Percentiles rank a stretch among this genome's conserved stretches.
Conservation (phyloP, 2,797 vertebrate species). For the Leptoclinus maculatus region DNA sequence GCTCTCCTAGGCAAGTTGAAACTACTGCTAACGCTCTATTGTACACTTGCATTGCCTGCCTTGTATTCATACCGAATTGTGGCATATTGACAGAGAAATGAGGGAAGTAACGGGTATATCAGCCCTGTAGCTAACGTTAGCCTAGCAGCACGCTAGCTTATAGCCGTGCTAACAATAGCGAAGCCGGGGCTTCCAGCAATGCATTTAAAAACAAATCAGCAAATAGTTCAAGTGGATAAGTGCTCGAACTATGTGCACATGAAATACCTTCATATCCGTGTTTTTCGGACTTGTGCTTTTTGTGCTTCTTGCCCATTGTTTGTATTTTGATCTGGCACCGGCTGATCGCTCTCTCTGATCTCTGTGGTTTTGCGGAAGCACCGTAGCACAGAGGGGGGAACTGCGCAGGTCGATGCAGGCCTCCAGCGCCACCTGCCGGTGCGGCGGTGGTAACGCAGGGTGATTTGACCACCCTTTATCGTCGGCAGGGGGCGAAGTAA, state of each 20-base stretch:
- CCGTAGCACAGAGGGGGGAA: not conserved
- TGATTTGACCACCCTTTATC: rapidly evolving
- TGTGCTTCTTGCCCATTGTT: constrained; percentile 97
- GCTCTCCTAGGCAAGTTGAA: rapidly evolving
- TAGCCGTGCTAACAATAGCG: not conserved
- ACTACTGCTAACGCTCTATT: rapidly evolving
- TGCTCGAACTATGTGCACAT: rapidly evolving
- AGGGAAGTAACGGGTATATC: not conserved
- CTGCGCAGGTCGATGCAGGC: rapidly evolving
- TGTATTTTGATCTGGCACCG: constrained; percentile 52
- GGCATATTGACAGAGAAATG: not conserved
- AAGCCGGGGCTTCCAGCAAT: rapidly evolving
- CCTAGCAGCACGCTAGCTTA: not conserved
- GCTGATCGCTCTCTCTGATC: constrained; percentile 8
- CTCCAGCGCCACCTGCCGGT: constrained; percentile 63
- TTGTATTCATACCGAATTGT: rapidly evolving
- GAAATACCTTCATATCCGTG: constrained; percentile 90
- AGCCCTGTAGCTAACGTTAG: not conserved
- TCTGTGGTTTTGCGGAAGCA: constrained; percentile 40
- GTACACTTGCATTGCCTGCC: rapidly evolving
- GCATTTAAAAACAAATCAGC: not conserved
- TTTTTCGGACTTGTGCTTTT: constrained; percentile 96
- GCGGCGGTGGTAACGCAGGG: constrained; percentile 31
- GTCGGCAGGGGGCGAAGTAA: constrained; percentile 56
- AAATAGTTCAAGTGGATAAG: not conserved